Percentiles rank a stretch among this genome's conserved stretches.
Conservation (phyloP, 2,113 vertebrate species). For the Tretioscincus oriximinensis region DNA sequence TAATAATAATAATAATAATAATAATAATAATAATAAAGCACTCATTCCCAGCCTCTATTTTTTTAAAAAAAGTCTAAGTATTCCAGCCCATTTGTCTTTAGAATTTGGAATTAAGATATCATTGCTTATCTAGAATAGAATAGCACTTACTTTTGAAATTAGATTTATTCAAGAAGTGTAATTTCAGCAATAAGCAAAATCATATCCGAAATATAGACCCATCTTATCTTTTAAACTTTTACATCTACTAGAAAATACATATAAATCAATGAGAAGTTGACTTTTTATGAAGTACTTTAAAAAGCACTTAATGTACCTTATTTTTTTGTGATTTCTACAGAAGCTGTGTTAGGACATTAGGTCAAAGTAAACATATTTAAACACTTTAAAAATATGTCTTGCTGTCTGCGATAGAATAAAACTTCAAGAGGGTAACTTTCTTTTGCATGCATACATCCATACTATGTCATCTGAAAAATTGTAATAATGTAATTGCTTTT, state of each 20-base stretch:
- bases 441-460: constrained; percentile 2
- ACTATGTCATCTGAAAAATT: constrained; percentile 20
- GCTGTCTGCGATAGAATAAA: constrained; percentile 15
- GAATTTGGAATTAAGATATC: too few species aligned
- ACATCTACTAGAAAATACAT: constrained; percentile 52
- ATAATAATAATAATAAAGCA: too few species aligned
- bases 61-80: too few species aligned
- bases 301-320: constrained; percentile 22
- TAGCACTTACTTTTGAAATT: too few species aligned
- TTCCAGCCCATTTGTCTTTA: too few species aligned
- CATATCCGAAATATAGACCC: constrained; percentile 11
- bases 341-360: constrained; percentile 36
- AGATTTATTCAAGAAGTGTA: too few species aligned
- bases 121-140: too few species aligned
- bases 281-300: constrained; percentile 46
- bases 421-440: constrained; percentile 24
- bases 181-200: too few species aligned
- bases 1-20: too few species aligned
- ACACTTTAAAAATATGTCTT: neutral
- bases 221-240: constrained; percentile 19
- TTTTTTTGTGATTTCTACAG: constrained; percentile 43
- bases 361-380: constrained; percentile 22
- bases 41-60: too few species aligned
- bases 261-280: constrained; percentile 48
- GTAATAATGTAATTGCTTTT: constrained; percentile 57